Percentiles rank a stretch among this genome's conserved stretches.
phyloP scores from a whole-genome alignment of 2,888 invertebrate genomes.

The Ferdinandea cuprea region DNA sequence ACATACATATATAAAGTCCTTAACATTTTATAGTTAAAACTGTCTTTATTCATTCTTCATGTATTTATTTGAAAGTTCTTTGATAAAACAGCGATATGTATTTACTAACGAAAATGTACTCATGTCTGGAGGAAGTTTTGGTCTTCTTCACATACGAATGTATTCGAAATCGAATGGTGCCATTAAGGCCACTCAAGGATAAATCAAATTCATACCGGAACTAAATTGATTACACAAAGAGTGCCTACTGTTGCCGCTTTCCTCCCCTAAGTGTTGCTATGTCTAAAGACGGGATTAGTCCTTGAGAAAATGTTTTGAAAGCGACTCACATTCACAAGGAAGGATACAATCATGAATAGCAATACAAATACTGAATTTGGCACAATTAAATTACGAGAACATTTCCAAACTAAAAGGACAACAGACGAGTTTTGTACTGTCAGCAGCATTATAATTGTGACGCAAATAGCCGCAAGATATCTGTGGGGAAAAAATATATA shows the following conservation, averaged over 20 bases:
- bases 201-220: constrained; percentile 63
- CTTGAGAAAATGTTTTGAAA: constrained; percentile 7
- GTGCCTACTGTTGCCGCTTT: constrained; percentile 1
- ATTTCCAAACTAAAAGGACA: constrained; percentile 3
- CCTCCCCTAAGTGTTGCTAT: constrained; percentile 19
- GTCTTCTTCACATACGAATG: too few relatives aligned
- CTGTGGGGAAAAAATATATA: constrained; percentile 8
- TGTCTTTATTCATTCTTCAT: too few relatives aligned
- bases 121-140: too few relatives aligned
- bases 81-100: too few relatives aligned
- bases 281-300: constrained; percentile 27
- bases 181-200: constrained; percentile 64
- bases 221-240: constrained; percentile 56
- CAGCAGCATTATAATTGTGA: constrained; percentile 46
- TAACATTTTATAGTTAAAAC: too few relatives aligned
- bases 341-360: background rate
- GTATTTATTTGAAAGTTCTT: too few relatives aligned
- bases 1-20: too few relatives aligned
- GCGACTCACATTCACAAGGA: background rate
- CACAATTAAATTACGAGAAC: constrained; percentile 26
- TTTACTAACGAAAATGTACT: too few relatives aligned
- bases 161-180: constrained; percentile 14
- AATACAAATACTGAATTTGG: constrained; percentile 1
- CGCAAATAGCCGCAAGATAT: constrained; percentile 51
- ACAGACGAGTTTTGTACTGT: constrained; percentile 18